Conservation (phyloP, 1,140 invertebrate genomes). For the Euwallacea fornicatus region DNA sequence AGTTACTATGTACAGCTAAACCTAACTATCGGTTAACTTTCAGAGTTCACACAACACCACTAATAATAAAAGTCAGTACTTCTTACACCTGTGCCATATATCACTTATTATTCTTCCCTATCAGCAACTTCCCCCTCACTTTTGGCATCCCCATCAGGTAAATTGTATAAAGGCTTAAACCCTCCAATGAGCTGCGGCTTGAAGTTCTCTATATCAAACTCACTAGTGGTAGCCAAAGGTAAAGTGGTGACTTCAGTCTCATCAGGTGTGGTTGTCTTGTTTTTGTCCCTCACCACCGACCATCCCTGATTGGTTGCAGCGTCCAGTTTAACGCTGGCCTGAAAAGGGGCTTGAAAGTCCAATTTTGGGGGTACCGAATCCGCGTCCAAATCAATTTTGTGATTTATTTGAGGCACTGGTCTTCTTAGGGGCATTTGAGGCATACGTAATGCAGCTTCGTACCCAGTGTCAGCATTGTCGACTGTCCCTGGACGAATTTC, state of each 20-base stretch:
- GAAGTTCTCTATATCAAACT: slow-evolving; percentile 68
- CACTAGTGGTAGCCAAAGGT: slow-evolving; percentile 47
- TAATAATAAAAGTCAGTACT: neutral
- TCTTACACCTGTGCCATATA: neutral
- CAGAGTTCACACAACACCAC: neutral
- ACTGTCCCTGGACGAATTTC: slow-evolving; percentile 50
- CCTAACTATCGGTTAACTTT: neutral
- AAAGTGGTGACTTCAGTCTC: slow-evolving; percentile 48
- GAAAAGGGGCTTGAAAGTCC: slow-evolving; percentile 71
- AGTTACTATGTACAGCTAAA: neutral
- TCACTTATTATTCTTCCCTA: slow-evolving; percentile 27
- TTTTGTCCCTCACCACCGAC: slow-evolving; percentile 60
- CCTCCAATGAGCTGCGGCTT: slow-evolving; percentile 70
- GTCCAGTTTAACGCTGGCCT: slow-evolving; percentile 65
- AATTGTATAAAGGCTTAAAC: slow-evolving; percentile 66
- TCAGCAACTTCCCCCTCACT: slow-evolving; percentile 16
- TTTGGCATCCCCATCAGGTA: slow-evolving; percentile 39
- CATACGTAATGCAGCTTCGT: slow-evolving; percentile 49
- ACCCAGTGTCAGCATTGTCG: slow-evolving; percentile 33
- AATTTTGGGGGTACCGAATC: slow-evolving; percentile 27
- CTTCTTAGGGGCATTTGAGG: slow-evolving; percentile 5
- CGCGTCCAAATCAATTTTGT: slow-evolving; percentile 35
- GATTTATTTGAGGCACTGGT: slow-evolving; percentile 29
- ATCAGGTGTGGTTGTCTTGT: slow-evolving; percentile 46
- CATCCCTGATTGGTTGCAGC: slow-evolving; percentile 61